Conservation (phyloP, 2,888 invertebrate genomes). For the Eristalis intricaria region DNA sequence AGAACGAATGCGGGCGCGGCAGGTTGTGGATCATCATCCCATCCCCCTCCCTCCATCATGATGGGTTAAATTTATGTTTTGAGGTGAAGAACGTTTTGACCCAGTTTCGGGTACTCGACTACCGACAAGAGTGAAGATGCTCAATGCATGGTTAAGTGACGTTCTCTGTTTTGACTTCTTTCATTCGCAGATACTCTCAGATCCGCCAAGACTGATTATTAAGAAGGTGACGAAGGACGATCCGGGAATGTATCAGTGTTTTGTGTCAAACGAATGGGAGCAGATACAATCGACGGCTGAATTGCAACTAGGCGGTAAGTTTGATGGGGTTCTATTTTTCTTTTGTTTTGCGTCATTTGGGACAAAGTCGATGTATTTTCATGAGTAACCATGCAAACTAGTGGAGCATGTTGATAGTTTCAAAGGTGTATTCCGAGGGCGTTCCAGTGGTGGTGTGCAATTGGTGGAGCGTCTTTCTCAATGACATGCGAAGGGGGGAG, state of each 20-base stretch:
- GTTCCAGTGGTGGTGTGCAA: no score
- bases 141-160: neutral
- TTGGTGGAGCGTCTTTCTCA: no score
- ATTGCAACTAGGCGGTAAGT: conserved; percentile 89
- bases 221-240: conserved; percentile 89
- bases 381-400: neutral
- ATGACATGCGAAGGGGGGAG: no score
- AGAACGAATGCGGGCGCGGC: neutral
- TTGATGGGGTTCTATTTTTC: neutral
- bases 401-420: neutral
- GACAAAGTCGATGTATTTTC: neutral
- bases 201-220: conserved; percentile 83
- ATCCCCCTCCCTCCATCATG: neutral
- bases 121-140: conserved; percentile 1
- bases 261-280: conserved; percentile 92
- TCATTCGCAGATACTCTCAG: conserved; percentile 78
- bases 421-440: no score
- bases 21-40: neutral
- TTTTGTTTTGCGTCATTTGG: neutral
- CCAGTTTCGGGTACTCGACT: conserved; percentile 41
- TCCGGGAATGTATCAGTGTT: conserved; percentile 95
- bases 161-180: conserved; percentile 77
- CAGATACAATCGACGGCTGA: conserved; percentile 92
- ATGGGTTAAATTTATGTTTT: conserved; percentile 59
- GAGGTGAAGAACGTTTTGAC: conserved; percentile 67